Conservation (phyloP, 2,113 vertebrate species). For the Glaucidium brasilianum region DNA sequence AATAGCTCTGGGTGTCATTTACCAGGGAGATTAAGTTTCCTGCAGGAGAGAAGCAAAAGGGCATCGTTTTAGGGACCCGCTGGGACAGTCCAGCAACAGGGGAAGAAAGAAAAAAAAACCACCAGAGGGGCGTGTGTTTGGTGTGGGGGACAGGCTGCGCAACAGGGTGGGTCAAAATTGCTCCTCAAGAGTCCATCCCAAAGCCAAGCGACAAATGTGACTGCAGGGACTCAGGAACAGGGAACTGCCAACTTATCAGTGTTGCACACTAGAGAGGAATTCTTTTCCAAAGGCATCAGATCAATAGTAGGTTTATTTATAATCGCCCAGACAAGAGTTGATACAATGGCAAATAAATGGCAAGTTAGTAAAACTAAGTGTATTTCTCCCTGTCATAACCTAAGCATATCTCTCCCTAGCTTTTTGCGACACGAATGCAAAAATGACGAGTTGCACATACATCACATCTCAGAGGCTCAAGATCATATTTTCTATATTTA, state of each 20-base stretch:
- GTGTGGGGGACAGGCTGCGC: rapidly evolving
- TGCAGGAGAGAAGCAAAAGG: conserved; percentile 30
- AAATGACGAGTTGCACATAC: rapidly evolving
- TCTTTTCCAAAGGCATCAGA: neutral
- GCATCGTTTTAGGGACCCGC: neutral
- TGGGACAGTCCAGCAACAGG: neutral
- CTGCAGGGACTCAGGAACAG: rapidly evolving
- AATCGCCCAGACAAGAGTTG: neutral
- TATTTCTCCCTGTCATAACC: too few relatives aligned
- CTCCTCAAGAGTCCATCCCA: neutral
- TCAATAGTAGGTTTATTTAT: neutral
- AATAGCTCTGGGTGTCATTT: conserved; percentile 88
- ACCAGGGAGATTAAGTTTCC: conserved; percentile 71
- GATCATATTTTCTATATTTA: rapidly evolving
- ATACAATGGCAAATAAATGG: neutral
- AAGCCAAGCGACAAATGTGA: neutral
- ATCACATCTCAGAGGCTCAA: rapidly evolving
- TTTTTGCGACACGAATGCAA: rapidly evolving
- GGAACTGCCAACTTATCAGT: neutral
- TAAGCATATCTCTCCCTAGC: rapidly evolving
- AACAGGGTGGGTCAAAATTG: rapidly evolving
- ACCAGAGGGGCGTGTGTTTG: rapidly evolving
- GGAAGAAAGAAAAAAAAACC: neutral
- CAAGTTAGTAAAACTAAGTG: rapidly evolving
- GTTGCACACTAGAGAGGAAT: rapidly evolving